Base-by-base conservation (phyloP, 2,888 invertebrate genomes). In the Dryobotodes eremita region DNA sequence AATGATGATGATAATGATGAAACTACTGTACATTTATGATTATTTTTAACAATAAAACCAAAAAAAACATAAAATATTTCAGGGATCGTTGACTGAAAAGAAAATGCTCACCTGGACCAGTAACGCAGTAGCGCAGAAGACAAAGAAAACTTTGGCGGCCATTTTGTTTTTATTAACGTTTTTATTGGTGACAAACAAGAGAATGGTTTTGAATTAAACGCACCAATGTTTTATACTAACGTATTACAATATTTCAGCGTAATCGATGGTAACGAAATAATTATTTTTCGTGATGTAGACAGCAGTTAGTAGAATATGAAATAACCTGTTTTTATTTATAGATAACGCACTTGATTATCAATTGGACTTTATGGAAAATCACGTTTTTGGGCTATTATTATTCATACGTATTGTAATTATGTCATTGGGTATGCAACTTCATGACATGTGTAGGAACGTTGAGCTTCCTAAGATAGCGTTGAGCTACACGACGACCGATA, bases 211-310 rank as follows among this genome's bases (percentile, higher is more conserved):
- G 31, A 11, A 20, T n/a, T 8, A 6, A 8, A 65, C 11, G 11
- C n/a, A 50, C 10, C 8, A 57, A 66, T 69, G 23, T 88, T 87
- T 74, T 87, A 87, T 87, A 87, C 61, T 53, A 59, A 66, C 66
- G 0, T 48, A 64, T 87, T 87, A 71, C 86, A 78, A 61, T 77
- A 84, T 17, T 26, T 70, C 36, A 75, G 17, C 20, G 82, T 69
- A 80, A 87, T 69, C 57, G 48, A 68, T 79, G 11, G 13, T 71
- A 80, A 85, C 46, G 69, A 72, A 73, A 76, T 66, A 59, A 20
- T 23, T 31, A 23, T 62, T 62, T 65, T 81, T 79, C 80, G 66
- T 81, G 66, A 4, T 23, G 11, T 13, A 7, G 75, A 78, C 79
- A 79, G 36, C 36, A 53, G 0, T 71, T 69, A 0, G 1, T 42